phyloP scores from a whole-genome alignment of 2,797 vertebrate genomes.

The Scarus forsteni region DNA sequence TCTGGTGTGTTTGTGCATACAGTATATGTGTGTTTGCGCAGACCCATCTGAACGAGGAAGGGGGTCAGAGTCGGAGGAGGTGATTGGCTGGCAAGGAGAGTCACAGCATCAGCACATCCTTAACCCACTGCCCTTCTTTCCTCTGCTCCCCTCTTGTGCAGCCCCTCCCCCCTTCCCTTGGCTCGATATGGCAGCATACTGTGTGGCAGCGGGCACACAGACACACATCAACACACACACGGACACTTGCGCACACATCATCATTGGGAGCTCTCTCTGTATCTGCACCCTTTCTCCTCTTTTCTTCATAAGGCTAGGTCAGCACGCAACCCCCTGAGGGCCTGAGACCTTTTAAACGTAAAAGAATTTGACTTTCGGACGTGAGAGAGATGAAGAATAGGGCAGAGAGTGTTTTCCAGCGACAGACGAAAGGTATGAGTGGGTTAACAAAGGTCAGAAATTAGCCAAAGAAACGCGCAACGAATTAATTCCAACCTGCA shows the following conservation, averaged over 20 bases:
- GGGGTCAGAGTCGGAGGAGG: constrained; percentile 53
- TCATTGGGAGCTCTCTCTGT: constrained; percentile 13
- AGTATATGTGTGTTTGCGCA: constrained; percentile 22
- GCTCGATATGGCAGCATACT: constrained; percentile 43
- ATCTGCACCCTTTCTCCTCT: constrained; percentile 1
- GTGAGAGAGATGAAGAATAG: constrained; percentile 40
- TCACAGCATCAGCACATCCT: constrained; percentile 75
- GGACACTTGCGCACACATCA: constrained; percentile 8
- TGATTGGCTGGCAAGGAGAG: constrained; percentile 68
- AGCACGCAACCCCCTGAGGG: not conserved
- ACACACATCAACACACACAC: constrained; percentile 8
- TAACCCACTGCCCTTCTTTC: constrained; percentile 83
- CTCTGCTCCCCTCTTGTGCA: not conserved
- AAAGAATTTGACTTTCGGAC: constrained; percentile 42
- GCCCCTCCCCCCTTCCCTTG: constrained; percentile 29
- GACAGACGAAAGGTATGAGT: constrained; percentile 28
- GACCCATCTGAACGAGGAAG: constrained; percentile 51
- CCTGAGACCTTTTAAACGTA: constrained; percentile 25
- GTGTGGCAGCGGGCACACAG: constrained; percentile 29
- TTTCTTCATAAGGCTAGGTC: not conserved
- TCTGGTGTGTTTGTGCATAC: not conserved
- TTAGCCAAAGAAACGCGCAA: not conserved
- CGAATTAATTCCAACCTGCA: constrained; percentile 5
- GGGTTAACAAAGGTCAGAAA: constrained; percentile 33
- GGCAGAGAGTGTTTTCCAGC: constrained; percentile 33